Evolutionary conservation across 2,888 invertebrate genomes (phyloP), one percentile per base, ranked within the genome.

Genomic region (Sympetrum striolatum): DNA sequence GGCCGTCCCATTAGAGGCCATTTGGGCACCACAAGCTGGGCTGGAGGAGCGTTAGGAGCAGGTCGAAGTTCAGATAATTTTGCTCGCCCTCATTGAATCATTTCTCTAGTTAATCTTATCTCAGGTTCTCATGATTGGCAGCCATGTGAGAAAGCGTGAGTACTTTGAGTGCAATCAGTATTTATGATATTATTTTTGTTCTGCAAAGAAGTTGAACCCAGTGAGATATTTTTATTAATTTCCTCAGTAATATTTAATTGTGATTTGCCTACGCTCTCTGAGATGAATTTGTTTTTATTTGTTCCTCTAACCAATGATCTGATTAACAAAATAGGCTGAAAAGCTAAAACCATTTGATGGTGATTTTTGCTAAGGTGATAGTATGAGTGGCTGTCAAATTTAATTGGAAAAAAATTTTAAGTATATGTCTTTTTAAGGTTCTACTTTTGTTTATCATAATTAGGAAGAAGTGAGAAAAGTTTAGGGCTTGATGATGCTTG

Each of bases 1-100:
- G 86, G 86, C 3, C 86, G 86, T 2, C 86, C 86, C 31, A 86
- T 86, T 22, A 86, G 86, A n/a, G 86, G 86, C 8, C 86, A 86
- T 58, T n/a, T 60, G 35, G 86, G 86, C 35, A 86, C 39, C 39
- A 22, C 86, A n/a, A 60, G 86, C 1, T 86, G 86, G 86, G 60
- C 60, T n/a, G 82, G 58, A 10, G 81, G 81, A n/a, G 86, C 58
- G 37, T 15, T 48, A 25, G 60, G 58, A 37, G 31, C 60, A 10
- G 22, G 60, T 60, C 86, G 86, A n/a, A 86, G 37, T 86, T 37
- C 86, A 37, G 86, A 86, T 86, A 60, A 18, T 37, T 86, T 60
- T 86, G 31, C 60, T 5, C 86, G 86, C 2, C 86, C 58, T 37
- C 86, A 86, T 22, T 86, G 82, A 86, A 22, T 37, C 35, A 82